These are phyloP conservation scores for Neoaliturus tenellus DNA, from an alignment of 2,888 invertebrate genomes.

Conservation along the genomic window DNA sequence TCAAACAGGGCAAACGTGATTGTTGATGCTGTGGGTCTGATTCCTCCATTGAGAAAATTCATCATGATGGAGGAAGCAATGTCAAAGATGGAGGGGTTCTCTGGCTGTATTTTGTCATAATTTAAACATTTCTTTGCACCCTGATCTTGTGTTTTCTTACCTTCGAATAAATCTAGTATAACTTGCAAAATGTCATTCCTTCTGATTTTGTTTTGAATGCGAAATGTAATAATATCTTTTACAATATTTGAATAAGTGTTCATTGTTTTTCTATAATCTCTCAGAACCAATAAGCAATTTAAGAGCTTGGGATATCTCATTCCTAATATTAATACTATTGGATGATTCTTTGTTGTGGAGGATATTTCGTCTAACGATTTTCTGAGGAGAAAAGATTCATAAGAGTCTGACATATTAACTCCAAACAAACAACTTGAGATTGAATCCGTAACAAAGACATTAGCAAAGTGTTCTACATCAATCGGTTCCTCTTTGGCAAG, in stretches of 20 bases:
- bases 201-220: neutral
- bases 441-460: neutral
- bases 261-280: neutral
- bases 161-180: neutral
- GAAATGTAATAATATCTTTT: neutral
- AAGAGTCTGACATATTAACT: neutral
- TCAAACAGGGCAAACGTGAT: constrained; percentile 35
- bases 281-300: neutral
- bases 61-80: neutral
- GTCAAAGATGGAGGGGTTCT: neutral
- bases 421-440: constrained; percentile 10
- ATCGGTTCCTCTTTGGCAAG: neutral
- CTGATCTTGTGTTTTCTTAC: neutral
- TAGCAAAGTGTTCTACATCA: neutral
- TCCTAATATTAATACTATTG: neutral
- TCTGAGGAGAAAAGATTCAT: neutral
- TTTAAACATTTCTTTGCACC: no score
- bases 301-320: neutral
- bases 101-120: neutral
- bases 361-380: neutral
- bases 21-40: neutral
- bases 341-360: neutral
- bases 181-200: neutral
- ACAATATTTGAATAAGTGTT: neutral
- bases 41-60: neutral